Conservation (phyloP, 2,888 invertebrate genomes). For the Auanema freiburgensis region DNA sequence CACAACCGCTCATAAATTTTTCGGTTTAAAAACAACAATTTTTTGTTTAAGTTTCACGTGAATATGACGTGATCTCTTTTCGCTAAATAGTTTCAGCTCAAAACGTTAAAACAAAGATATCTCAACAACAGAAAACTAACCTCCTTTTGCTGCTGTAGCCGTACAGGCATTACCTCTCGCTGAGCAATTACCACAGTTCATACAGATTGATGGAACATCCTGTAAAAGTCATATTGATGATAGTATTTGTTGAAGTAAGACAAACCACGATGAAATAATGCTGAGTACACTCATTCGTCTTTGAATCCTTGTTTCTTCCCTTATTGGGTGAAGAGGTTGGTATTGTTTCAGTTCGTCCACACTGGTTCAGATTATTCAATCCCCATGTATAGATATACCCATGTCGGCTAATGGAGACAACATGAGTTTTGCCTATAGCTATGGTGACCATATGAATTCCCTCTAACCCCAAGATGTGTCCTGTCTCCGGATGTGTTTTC, state of each 20-base stretch:
- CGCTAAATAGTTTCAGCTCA: too few species aligned
- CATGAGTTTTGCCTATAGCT: constrained; percentile 91
- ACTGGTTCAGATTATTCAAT: constrained; percentile 95
- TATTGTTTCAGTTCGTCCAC: constrained; percentile 71
- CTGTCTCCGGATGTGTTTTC: constrained; percentile 44
- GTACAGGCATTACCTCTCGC: constrained; percentile 83
- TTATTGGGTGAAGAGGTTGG: too few species aligned
- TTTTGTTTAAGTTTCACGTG: too few species aligned
- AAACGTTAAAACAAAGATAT: too few species aligned
- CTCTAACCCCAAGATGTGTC: constrained; percentile 30
- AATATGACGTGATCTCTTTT: too few species aligned
- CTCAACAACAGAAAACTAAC: constrained; percentile 1
- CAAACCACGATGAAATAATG: too few species aligned
- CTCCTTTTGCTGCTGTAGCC: constrained; percentile 9
- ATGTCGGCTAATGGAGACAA: constrained; percentile 82
- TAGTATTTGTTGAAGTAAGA: too few species aligned
- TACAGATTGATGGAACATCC: constrained; percentile 85
- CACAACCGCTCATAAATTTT: constrained; percentile 1
- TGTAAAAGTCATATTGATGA: constrained; percentile 63
- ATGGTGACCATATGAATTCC: constrained; percentile 69
- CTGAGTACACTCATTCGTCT: too few species aligned
- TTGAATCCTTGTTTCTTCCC: too few species aligned
- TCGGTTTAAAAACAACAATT: constrained; percentile 1
- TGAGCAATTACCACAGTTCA: constrained; percentile 87
- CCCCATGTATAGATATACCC: constrained; percentile 93